These are phyloP conservation scores for Craterocephalus amniculus DNA, from an alignment of 2,797 vertebrate species.

Conservation along the genomic window DNA sequence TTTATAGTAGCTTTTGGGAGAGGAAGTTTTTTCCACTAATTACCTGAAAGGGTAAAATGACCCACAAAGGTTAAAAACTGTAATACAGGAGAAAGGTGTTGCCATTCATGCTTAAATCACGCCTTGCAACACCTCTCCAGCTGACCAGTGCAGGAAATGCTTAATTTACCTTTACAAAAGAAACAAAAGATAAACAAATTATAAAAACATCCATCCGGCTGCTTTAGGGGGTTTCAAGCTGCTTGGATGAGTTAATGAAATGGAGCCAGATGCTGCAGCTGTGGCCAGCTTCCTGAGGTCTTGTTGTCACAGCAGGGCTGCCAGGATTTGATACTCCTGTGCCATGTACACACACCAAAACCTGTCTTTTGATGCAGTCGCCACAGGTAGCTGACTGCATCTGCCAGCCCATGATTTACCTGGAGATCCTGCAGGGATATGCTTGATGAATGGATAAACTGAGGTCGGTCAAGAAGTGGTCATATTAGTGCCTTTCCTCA, in stretches of 20 bases:
- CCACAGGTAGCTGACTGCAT: conserved; percentile 14
- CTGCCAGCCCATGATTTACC: neutral
- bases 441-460: neutral
- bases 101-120: neutral
- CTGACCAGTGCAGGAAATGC: neutral
- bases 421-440: conserved; percentile 3
- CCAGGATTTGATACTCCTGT: conserved; percentile 10
- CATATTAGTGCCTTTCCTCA: neutral
- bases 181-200: neutral
- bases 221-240: neutral
- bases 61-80: neutral
- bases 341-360: conserved; percentile 5
- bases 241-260: neutral
- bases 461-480: neutral
- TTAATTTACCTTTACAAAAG: conserved; percentile 2
- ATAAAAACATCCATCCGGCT: neutral
- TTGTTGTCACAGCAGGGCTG: neutral
- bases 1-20: neutral
- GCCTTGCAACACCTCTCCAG: neutral
- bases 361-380: conserved; percentile 1
- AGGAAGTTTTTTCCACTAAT: neutral
- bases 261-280: conserved; percentile 1
- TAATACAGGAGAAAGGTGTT: neutral
- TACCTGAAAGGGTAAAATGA: neutral
- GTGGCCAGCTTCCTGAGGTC: conserved; percentile 4